Base-by-base conservation (phyloP, 2,113 vertebrate genomes). In the Tragelaphus imberbis region DNA sequence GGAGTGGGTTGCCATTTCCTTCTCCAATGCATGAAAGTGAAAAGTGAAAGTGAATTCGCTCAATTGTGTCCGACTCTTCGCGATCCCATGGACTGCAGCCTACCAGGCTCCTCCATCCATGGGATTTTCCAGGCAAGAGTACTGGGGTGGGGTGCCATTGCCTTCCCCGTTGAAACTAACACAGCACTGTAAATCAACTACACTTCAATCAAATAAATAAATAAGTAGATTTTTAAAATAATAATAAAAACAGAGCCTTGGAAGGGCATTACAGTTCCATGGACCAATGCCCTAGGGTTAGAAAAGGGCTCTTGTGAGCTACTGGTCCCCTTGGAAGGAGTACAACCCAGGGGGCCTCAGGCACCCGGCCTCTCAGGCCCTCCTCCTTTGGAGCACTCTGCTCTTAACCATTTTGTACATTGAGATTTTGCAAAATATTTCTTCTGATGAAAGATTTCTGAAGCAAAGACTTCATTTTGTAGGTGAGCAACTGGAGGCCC, bases 341-440 rank as follows among this genome's bases (percentile, higher is more conserved):
- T 40, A 53, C 5, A 28, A 28, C 55, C 28, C n/a, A n/a, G 65
- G 47, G 28, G 14, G 7, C 1, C 2, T 61, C 16, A 53, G 7
- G 28, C 2, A 1, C 25, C 3, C 27, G 15, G 12, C 16, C 8
- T 6, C 23, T 36, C 0, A 1, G 17, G 8, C 5, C 30, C 28
- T 33, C 49, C 36, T 61, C 17, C 6, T 65, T 3, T 2, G 15
- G 25, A 89, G 40, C 12, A 25, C n/a, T 47, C 25, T 75, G 36
- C 44, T 91, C 65, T 61, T 47, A 68, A 15, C 40, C 19, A 23
- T 27, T 89, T 61, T 85, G 61, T 58, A 55, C 12, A 55, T 11
- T 80, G 11, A 51, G 63, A 8, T 49, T 49, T 86, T 88, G 61
- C 33, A 86, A 86, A 82, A 49, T 44, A 79, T 56, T 53, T 82